Conservation (phyloP, 2,113 vertebrate genomes). For the Pongo abelii region DNA sequence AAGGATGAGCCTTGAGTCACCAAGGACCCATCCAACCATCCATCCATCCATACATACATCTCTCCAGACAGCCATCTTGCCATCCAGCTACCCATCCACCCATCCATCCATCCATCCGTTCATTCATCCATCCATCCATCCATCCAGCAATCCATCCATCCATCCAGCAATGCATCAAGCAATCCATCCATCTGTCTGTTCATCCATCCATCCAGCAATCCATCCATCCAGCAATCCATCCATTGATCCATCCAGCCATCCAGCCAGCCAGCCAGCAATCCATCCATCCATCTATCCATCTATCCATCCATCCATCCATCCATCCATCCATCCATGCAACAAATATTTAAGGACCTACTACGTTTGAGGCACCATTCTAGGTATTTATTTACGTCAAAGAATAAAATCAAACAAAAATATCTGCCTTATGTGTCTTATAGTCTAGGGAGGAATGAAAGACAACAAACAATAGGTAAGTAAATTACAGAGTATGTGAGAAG, state of each 20-base stretch:
- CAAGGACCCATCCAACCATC: neutral
- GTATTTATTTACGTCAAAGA: neutral
- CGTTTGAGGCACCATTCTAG: neutral
- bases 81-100: too few relatives aligned
- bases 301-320: rapidly evolving
- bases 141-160: too few relatives aligned
- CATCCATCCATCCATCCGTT: too few relatives aligned
- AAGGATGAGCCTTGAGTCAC: neutral
- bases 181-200: too few relatives aligned
- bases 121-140: neutral
- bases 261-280: too few relatives aligned
- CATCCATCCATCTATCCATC: rapidly evolving
- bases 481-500: neutral
- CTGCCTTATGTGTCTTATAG: neutral
- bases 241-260: too few relatives aligned
- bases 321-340: neutral
- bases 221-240: too few relatives aligned
- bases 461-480: neutral
- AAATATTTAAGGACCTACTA: neutral
- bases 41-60: too few relatives aligned
- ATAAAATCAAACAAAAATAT: neutral
- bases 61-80: too few relatives aligned
- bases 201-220: too few relatives aligned
- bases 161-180: too few relatives aligned
- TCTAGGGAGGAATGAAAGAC: neutral